phyloP scores from a whole-genome alignment of 2,113 vertebrate species.

The Carlito syrichta region DNA sequence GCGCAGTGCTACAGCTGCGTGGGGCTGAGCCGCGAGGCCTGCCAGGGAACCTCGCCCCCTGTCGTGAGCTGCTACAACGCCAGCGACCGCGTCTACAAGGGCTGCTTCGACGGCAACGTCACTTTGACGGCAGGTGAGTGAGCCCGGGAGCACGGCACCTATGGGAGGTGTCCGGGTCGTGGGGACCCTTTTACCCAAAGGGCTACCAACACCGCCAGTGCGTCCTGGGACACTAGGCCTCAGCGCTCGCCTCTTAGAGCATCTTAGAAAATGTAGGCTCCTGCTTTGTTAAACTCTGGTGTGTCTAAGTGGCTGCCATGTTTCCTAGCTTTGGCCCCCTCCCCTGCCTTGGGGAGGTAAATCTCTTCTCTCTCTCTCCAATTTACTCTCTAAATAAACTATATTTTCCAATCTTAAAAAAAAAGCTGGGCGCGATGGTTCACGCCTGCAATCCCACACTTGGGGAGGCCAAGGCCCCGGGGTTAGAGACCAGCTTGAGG shows the following conservation, averaged over 20 bases:
- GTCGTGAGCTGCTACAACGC: slow-evolving; percentile 75
- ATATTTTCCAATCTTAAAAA: too few species aligned
- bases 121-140: slow-evolving; percentile 73
- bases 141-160: background rate
- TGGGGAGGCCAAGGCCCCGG: too few species aligned
- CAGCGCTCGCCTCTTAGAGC: background rate
- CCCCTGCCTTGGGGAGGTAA: too few species aligned
- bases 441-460: too few species aligned
- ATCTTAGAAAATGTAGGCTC: background rate
- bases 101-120: slow-evolving; percentile 79
- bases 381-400: too few species aligned
- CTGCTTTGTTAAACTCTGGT: too few species aligned
- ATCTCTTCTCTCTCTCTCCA: too few species aligned
- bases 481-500: too few species aligned
- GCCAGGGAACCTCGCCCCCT: slow-evolving; percentile 36
- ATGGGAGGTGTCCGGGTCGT: background rate
- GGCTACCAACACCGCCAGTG: rapidly evolving
- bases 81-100: slow-evolving; percentile 58
- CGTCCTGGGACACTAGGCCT: background rate
- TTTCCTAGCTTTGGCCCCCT: too few species aligned
- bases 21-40: slow-evolving; percentile 63
- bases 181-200: background rate
- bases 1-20: slow-evolving; percentile 76
- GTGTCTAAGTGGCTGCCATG: too few species aligned
- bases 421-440: too few species aligned